Base-by-base conservation (phyloP, 2,797 vertebrate genomes). In the Lophius americanus region DNA sequence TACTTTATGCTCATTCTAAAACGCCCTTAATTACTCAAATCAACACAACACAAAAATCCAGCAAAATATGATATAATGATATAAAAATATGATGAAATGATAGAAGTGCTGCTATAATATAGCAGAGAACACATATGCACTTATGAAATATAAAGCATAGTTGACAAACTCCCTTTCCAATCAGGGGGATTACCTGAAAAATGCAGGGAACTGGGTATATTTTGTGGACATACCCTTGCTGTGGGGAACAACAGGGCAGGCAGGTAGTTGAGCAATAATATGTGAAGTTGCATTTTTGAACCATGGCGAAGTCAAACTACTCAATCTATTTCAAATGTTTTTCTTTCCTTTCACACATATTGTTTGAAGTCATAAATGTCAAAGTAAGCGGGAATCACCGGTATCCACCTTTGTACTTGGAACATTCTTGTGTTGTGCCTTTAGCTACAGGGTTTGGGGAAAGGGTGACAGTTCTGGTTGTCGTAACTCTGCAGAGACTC, bases 341-440 rank as follows among this genome's bases (percentile, higher is more conserved):
- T 84, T 35, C 62, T 75, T 57, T 73, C 47, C 33, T 48, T 57
- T 60, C 61, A 46, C 64, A 74, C 51, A 79, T 64, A 73, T 83
- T 23, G 23, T 81, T 54, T 55, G 68, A 75, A 85, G 86, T 84
- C 75, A 81, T 79, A 81, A 89, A 85, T 69, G 81, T 85, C 79
- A 82, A 73, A 46, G 51, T 38, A 72, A 60, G 76, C 69, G 85
- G 88, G 90, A 88, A 89, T 88, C 76, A 85, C 72, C 61, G 79
- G 86, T 80, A 76, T 88, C 83, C 78, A 53, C 86, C 83, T 93
- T 93, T 89, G 90, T 93, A 82, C 83, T 75, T 51, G 33, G 36
- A 78, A 89, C 92, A 94, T 95, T 96, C 91, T 90, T 94, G 83
- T 66, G 77, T 68, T 79, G 88, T 77, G 76, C 63, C 89, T 95